phyloP scores from a whole-genome alignment of 2,113 vertebrate genomes.

The Mormyrus iriodes region DNA sequence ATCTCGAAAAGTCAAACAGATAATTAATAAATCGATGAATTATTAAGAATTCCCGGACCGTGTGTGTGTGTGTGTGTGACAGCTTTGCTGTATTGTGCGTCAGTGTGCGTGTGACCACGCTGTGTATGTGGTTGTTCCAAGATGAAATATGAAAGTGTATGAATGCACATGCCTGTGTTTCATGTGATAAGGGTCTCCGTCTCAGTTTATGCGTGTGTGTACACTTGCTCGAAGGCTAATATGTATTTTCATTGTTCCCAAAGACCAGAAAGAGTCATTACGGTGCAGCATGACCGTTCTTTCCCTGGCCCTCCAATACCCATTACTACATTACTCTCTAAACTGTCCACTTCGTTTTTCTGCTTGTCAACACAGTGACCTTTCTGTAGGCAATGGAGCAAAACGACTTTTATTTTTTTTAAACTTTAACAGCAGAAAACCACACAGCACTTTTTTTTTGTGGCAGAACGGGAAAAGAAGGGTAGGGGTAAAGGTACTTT shows the following conservation, averaged over 20 bases:
- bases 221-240: not conserved
- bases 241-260: not conserved
- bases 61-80: not conserved
- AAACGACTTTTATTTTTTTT: not conserved
- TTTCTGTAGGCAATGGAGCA: not conserved
- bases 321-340: not conserved
- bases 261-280: not conserved
- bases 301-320: not conserved
- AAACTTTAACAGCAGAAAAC: not conserved
- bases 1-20: not conserved
- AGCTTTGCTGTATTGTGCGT: not conserved
- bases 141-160: not conserved
- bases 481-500: not conserved
- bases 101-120: not conserved
- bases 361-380: not conserved
- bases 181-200: not conserved
- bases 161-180: not conserved
- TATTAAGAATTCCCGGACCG: not conserved
- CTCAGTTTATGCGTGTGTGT: conserved; percentile 16
- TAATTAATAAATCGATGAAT: not conserved
- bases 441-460: not conserved
- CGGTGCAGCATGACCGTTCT: not conserved
- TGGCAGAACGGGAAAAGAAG: not conserved
- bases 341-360: not conserved
- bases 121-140: not conserved